These are phyloP conservation scores for Sarcophaga variegata DNA, from an alignment of 2,888 invertebrate species.

Conservation along the genomic window DNA sequence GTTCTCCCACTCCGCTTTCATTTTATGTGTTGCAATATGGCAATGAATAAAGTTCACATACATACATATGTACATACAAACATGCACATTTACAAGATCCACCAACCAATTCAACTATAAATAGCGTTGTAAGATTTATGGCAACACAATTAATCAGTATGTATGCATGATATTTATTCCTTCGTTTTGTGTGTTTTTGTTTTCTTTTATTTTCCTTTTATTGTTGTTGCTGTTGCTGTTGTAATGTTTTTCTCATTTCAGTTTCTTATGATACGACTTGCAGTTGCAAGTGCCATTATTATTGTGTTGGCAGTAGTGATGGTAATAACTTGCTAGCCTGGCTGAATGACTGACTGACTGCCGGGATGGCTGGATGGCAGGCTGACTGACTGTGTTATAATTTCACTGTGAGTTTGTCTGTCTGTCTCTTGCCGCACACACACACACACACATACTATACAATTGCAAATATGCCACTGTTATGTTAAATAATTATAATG, in stretches of 20 bases:
- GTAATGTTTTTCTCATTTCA: constrained; percentile 6
- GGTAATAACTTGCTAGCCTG: constrained; percentile 56
- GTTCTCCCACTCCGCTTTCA: constrained; percentile 18
- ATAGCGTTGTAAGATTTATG: constrained; percentile 70
- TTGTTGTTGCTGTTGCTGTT: constrained; percentile 58
- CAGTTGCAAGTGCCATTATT: constrained; percentile 25
- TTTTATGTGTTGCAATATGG: constrained; percentile 33
- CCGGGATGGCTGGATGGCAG: too few relatives aligned
- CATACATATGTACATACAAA: constrained; percentile 18
- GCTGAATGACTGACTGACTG: constrained; percentile 18
- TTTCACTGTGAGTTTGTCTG: constrained; percentile 35
- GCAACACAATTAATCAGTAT: constrained; percentile 72
- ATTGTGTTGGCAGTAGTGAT: constrained; percentile 35
- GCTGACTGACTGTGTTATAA: constrained; percentile 22
- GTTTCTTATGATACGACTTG: constrained; percentile 36
- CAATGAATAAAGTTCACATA: constrained; percentile 59
- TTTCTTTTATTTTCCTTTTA: not conserved
- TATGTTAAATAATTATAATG: constrained; percentile 68
- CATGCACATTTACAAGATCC: not conserved
- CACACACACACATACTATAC: constrained; percentile 5
- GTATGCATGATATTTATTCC: constrained; percentile 58
- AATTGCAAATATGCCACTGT: constrained; percentile 56
- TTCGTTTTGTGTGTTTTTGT: constrained; percentile 15
- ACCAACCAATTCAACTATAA: constrained; percentile 31
- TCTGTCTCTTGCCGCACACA: not conserved